A percentile compares a stretch with the other conserved stretches of the same genome.
Evolutionary conservation across 2,888 invertebrate species (phyloP).

Genomic region (Mantis religiosa): DNA sequence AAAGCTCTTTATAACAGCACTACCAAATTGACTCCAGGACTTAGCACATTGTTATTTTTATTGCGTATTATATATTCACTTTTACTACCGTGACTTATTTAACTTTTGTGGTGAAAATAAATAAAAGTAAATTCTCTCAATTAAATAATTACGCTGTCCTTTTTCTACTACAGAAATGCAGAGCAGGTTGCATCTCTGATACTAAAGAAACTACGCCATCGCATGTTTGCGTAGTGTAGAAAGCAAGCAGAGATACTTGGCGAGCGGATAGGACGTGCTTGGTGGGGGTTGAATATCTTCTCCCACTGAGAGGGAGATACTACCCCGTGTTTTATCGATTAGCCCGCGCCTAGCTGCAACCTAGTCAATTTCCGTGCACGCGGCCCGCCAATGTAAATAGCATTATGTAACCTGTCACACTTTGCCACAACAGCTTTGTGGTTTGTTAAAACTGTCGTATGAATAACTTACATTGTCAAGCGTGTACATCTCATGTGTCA

Average conservation of each 20-base stretch:
- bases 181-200: no score
- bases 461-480: not conserved
- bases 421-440: not conserved
- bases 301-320: not conserved
- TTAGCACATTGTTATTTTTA: no score
- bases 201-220: not conserved
- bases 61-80: no score
- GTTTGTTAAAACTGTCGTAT: not conserved
- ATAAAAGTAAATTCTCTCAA: no score
- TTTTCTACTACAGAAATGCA: no score
- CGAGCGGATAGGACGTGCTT: not conserved
- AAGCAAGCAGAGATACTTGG: not conserved
- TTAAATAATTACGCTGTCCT: no score
- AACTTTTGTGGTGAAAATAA: no score
- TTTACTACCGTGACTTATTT: no score
- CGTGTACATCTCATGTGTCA: no score
- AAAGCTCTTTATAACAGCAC: no score
- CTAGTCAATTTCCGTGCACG: not conserved
- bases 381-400: constrained; percentile 4
- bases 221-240: not conserved
- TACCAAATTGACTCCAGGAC: no score
- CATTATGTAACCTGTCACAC: not conserved
- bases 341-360: not conserved
- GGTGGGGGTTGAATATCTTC: not conserved
- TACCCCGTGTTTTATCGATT: constrained; percentile 27